Conservation (phyloP, 2,113 vertebrate genomes). For the Nothoprocta perdicaria region DNA sequence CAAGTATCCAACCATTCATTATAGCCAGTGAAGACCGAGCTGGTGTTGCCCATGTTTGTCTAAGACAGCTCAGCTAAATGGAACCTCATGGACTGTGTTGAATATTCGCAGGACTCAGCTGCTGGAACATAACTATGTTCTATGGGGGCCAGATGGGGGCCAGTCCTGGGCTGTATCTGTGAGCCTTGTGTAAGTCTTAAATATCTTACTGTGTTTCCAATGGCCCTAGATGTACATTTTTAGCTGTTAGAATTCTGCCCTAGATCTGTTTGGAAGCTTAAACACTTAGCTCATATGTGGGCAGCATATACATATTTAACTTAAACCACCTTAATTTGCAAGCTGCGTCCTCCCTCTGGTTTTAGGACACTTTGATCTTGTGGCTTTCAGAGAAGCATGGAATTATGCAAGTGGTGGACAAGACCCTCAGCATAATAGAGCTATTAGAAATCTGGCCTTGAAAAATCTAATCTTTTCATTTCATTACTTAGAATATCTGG, state of each 20-base stretch:
- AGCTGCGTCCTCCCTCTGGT: background rate
- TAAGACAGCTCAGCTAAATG: background rate
- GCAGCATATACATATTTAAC: background rate
- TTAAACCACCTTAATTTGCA: rapidly evolving
- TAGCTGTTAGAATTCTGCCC: background rate
- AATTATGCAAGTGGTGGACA: background rate
- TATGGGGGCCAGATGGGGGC: background rate
- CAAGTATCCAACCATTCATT: background rate
- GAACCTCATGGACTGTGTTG: background rate
- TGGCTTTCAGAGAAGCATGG: background rate
- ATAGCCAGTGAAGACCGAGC: background rate
- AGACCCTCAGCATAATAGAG: background rate
- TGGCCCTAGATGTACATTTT: background rate
- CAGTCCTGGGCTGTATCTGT: background rate
- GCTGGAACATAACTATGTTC: background rate
- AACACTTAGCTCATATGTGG: background rate
- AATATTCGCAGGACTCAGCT: background rate
- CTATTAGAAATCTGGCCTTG: background rate
- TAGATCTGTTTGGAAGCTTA: background rate
- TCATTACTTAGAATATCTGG: background rate
- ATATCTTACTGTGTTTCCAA: background rate
- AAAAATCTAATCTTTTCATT: background rate
- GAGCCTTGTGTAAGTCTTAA: background rate
- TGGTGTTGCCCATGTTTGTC: background rate
- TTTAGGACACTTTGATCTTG: background rate